phyloP scores from a whole-genome alignment of 2,113 vertebrate genomes.

The Geococcyx californianus region DNA sequence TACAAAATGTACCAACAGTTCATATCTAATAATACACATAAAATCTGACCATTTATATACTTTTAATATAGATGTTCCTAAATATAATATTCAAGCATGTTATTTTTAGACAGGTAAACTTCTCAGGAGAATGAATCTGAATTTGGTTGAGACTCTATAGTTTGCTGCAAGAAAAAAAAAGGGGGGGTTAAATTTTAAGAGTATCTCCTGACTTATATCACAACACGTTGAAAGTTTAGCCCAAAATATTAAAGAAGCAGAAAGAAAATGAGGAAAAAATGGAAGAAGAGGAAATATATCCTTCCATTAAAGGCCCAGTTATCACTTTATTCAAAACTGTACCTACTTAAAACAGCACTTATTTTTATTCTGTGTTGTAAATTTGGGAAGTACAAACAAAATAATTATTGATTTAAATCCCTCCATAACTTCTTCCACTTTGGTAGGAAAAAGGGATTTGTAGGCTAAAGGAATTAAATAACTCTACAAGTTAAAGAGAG shows the following conservation, averaged over 20 bases:
- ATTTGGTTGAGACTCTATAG: background rate
- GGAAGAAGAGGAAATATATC: background rate
- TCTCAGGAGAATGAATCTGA: conserved; percentile 42
- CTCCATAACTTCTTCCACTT: background rate
- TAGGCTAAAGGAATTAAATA: background rate
- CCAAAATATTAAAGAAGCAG: background rate
- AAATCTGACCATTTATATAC: conserved; percentile 57
- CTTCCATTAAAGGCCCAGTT: background rate
- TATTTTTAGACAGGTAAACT: conserved; percentile 77
- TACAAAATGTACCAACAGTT: conserved; percentile 80
- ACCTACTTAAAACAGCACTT: background rate
- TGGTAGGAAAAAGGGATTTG: background rate
- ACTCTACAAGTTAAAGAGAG: background rate
- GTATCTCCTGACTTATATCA: background rate
- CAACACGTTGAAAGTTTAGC: background rate
- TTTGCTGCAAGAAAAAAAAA: background rate
- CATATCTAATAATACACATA: conserved; percentile 73
- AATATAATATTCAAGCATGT: conserved; percentile 56
- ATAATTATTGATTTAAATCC: background rate
- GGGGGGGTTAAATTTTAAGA: background rate
- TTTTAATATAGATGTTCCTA: conserved; percentile 66
- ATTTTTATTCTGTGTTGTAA: background rate
- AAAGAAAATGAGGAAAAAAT: background rate
- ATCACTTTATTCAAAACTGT: background rate
- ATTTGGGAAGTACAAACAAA: background rate